Base-by-base conservation (phyloP, 2,888 invertebrate species). In the Machimus rusticus region DNA sequence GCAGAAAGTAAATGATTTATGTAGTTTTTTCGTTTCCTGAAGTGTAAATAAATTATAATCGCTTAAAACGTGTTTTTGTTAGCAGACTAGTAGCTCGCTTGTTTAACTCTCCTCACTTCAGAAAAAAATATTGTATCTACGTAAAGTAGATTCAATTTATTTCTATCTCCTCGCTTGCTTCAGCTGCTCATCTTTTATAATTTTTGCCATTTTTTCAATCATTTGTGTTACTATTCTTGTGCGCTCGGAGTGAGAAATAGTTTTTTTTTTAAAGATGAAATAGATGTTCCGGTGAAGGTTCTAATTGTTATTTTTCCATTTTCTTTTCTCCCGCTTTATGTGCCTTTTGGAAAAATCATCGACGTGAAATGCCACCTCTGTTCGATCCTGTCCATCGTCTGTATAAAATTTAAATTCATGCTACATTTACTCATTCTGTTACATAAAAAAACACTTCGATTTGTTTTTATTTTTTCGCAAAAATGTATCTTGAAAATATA, bases 211-310 rank as follows among this genome's bases (percentile, higher is more conserved):
- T 34, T 37, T 34, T 12, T 28, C 12, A 66, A 19, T 1, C 34
- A 37, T 76, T 76, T 39, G n/a, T 76, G 37, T 39, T 31, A 9
- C 14, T 16, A 9, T 37, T 34, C 16, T 76, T n/a, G 43, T 31
- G 19, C 46, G 46, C 28, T 79, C 23, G 8, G 46, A 79, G 16
- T 46, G 43, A 46, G 9, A 46, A 79, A 78, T 86, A 34, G 23
- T 77, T 74, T 74, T 77, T 74, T 74, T 57, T 74, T n/a, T 76
- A 46, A 23, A 55, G 43, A 74, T 23, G 19, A 46, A 87, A 87
- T 16, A 46, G 12, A 74, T 28, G 77, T 86, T 78, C 87, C 79
- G 88, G 89, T 89, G 89, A 89, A 77, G 89, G 89, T 89, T 89
- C 88, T 89, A 89, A 89, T 89, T 51, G 78, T 81, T 76, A 74